Evolutionary conservation across 2,888 invertebrate genomes (phyloP).

Genomic region (Ornithoptera priamus): DNA sequence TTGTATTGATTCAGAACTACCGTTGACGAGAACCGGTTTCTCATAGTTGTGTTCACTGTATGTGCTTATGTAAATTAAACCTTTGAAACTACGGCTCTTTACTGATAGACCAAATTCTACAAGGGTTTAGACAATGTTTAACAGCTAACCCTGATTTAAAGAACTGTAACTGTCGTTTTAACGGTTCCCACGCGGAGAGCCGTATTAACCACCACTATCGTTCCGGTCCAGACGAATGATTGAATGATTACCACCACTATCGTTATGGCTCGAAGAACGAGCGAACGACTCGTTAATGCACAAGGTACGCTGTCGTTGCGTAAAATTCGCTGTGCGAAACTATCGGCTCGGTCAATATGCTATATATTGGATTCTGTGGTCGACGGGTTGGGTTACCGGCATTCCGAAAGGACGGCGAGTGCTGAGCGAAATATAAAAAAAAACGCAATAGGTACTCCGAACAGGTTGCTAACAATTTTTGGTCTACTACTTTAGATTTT

Average conservation of each 20-base stretch:
- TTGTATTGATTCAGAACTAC: no score
- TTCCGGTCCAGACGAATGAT: slow-evolving; percentile 27
- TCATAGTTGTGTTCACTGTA: no score
- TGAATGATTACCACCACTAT: slow-evolving; percentile 19
- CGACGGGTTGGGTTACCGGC: slow-evolving; percentile 20
- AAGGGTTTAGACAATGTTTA: neutral
- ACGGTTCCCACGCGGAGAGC: slow-evolving; percentile 20
- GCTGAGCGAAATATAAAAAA: slow-evolving; percentile 1
- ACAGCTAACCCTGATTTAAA: slow-evolving; percentile 12
- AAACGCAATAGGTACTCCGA: neutral
- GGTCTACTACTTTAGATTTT: no score
- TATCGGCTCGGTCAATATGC: slow-evolving; percentile 16
- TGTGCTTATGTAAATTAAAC: no score
- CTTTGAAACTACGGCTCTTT: no score
- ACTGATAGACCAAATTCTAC: no score
- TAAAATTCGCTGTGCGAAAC: slow-evolving; percentile 23
- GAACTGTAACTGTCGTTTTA: slow-evolving; percentile 25
- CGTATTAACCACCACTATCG: slow-evolving; percentile 15
- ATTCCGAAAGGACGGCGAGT: slow-evolving; percentile 7
- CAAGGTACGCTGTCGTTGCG: slow-evolving; percentile 17
- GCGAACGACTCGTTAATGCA: slow-evolving; percentile 7
- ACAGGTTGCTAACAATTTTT: no score
- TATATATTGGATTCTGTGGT: slow-evolving; percentile 28
- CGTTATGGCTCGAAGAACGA: slow-evolving; percentile 16
- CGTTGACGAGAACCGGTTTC: no score